Conservation (phyloP, 37 sponge, comb jelly and placozoan genomes). For the Hexactinellida sp. region DNA sequence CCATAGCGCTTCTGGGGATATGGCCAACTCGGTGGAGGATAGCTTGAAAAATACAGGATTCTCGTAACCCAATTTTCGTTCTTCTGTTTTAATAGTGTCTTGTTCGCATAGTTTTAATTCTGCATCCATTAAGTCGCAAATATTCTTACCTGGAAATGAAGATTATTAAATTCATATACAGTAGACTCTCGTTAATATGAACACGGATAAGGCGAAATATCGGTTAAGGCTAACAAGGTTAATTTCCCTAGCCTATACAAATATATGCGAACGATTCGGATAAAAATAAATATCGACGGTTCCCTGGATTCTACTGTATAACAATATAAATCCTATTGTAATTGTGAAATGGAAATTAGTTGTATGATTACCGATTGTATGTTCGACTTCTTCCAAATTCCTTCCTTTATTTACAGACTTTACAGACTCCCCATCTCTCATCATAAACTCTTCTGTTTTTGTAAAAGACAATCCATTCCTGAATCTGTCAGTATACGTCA, state of each 20-base stretch:
- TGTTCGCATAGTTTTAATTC: not conserved
- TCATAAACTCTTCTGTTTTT: not conserved
- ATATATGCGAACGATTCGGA: too few species aligned
- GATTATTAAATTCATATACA: not conserved
- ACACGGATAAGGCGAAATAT: too few species aligned
- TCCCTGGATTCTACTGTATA: not conserved
- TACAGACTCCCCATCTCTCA: not conserved
- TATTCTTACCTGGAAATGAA: not conserved
- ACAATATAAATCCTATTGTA: not conserved
- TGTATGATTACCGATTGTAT: not conserved
- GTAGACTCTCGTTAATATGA: too few species aligned
- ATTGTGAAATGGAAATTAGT: not conserved
- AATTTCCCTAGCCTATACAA: too few species aligned
- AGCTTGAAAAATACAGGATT: slow-evolving; percentile 7
- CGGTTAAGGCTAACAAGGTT: too few species aligned
- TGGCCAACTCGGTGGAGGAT: not conserved
- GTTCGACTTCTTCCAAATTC: not conserved
- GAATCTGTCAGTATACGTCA: not conserved
- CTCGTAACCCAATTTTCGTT: not conserved
- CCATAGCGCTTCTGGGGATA: not conserved
- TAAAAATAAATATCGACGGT: too few species aligned
- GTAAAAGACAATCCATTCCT: slow-evolving; percentile 18
- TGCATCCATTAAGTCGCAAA: not conserved
- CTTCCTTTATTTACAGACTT: not conserved
- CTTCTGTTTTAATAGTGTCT: not conserved